These are phyloP conservation scores for Sinocyclocheilus anshuiensis DNA, from an alignment of 2,113 vertebrate genomes.

Conservation along the genomic window DNA sequence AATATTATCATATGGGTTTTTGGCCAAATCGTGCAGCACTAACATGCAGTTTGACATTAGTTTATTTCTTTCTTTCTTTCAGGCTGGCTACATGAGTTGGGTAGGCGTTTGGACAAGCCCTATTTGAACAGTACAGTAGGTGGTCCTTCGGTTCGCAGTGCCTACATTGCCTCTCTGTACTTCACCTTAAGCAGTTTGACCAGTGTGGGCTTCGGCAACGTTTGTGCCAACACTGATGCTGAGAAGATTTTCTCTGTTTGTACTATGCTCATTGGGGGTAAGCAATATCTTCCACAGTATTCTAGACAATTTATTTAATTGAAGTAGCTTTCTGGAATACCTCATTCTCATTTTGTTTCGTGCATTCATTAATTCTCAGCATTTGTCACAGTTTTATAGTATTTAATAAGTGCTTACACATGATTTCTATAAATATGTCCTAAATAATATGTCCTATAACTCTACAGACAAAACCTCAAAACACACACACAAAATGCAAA, in stretches of 20 bases:
- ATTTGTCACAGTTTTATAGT: background rate
- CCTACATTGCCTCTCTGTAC: conserved; percentile 16
- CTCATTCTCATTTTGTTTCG: background rate
- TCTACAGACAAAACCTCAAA: background rate
- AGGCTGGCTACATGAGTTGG: conserved; percentile 96
- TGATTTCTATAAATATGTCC: background rate
- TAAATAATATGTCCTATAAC: background rate
- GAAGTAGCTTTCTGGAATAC: background rate
- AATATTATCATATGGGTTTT: background rate
- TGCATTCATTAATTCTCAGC: background rate
- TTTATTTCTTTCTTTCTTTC: conserved; percentile 6
- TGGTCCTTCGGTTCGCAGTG: conserved; percentile 76
- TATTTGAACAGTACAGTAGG: conserved; percentile 88
- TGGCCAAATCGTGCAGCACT: background rate
- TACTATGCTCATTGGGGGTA: conserved; percentile 54
- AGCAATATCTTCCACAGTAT: conserved; percentile 83
- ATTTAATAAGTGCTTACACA: background rate
- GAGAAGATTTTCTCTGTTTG: conserved; percentile 29
- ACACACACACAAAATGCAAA: background rate
- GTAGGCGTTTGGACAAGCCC: conserved; percentile 90
- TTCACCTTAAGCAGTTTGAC: conserved; percentile 27
- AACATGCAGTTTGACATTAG: background rate
- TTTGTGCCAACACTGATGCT: conserved; percentile 30
- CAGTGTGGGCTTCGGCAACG: conserved; percentile 16
- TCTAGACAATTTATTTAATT: background rate